Evolutionary conservation across 92 coral and sea anemone genomes (phyloP), one percentile per base, ranked within the genome.

Genomic region (Zoanthus sociatus): DNA sequence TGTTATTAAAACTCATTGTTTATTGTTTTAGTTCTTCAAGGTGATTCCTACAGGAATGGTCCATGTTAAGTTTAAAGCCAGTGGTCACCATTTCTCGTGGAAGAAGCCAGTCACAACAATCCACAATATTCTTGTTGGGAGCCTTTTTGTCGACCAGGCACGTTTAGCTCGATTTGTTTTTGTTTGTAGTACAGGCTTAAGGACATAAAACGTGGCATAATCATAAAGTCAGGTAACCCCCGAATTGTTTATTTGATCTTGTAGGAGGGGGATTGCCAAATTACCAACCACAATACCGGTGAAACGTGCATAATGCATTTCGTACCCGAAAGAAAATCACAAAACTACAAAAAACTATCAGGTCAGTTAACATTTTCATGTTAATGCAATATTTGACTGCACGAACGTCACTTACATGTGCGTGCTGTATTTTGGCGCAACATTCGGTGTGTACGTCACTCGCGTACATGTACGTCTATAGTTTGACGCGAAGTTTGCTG

Each of bases 71-170:
- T 92, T 97, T 85, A 97, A 97, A 90, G 90, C 92, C 51, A 92
- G 90, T 86, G 99, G 99, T 0, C 93, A 93, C 72, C 99, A 97
- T 70, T 97, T 90, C 83, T 92, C 95, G 15, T 97, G 99, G 99
- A 93, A 86, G 71, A 97, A 97, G 83, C 99, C 99, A 31, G 64
- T 95, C 60, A 97, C 99, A n/a, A 97, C 96, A 6, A 81, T 95
- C 30, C 99, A 97, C 74, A 97, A 97, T 64, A 97, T 97, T 63
- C 88, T 97, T 67, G 95, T 97, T 55, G 99, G 99, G 4, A 91
- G 97, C 70, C 90, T 97, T 31, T 97, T 85, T 89, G 99, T 95
- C 45, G 99, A 97, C 76, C 98, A 95, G 94, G 99, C 95, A 37
- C 42, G 31, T 32, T 17, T 7, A 50, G 12, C 1, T 50, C 55